phyloP scores from a whole-genome alignment of 2,797 vertebrate species.

The Pseudochirops corinnae region DNA sequence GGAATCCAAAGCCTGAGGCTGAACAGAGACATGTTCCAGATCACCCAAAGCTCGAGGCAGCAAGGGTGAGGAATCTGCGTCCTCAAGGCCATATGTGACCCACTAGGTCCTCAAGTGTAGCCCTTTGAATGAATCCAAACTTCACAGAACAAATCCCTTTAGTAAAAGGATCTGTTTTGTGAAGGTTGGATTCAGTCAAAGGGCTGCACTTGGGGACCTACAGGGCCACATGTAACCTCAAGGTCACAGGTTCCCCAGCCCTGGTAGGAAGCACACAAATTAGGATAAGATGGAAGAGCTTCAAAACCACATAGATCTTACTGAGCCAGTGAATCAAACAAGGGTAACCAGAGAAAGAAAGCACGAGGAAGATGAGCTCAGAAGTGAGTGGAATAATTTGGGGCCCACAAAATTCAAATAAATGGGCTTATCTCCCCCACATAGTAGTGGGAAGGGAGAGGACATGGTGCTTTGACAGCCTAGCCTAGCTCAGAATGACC shows the following conservation, averaged over 20 bases:
- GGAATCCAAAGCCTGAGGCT: background rate
- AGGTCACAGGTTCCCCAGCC: too few species aligned
- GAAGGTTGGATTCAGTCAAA: too few species aligned
- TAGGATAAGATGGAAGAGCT: background rate
- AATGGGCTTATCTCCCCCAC: background rate
- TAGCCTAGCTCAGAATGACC: background rate
- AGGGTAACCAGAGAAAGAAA: background rate
- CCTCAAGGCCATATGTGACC: too few species aligned
- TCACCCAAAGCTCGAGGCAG: background rate
- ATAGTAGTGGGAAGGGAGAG: background rate
- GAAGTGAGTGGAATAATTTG: too few species aligned
- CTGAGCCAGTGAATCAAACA: background rate
- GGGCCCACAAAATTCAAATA: background rate
- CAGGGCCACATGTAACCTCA: too few species aligned
- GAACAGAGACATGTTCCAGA: background rate
- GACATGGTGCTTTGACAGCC: background rate
- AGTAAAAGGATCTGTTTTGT: too few species aligned
- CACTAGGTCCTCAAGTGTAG: too few species aligned
- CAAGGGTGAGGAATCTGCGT: too few species aligned
- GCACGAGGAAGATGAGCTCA: background rate
- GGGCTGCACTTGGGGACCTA: too few species aligned
- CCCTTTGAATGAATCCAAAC: too few species aligned
- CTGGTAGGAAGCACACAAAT: background rate
- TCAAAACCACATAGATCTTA: background rate
- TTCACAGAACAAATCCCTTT: too few species aligned